Base-by-base conservation (phyloP, 1,140 invertebrate species). In the Drosophila nigrodunni region DNA sequence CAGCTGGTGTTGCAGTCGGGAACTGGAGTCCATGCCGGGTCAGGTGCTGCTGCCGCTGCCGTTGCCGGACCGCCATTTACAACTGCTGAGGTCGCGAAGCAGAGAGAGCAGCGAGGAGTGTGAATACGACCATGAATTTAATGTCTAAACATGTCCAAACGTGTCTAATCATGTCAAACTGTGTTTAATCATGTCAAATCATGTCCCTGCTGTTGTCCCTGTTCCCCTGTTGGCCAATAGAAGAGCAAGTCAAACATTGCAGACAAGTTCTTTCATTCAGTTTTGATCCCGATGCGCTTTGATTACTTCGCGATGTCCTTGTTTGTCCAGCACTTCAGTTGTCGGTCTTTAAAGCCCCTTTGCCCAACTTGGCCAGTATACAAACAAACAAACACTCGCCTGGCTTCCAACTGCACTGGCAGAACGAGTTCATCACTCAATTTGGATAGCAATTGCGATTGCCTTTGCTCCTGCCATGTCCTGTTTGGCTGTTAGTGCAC, bases 311-410 rank as follows among this genome's bases (percentile, higher is more conserved):
- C 60, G 44, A 57, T 66, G 74, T 64, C 66, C 62, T 59, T 82
- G 75, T 82, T 78, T 82, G 80, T 47, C 46, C 34, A 71, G 58
- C 80, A 82, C 80, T 82, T 35, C 8, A 59, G 34, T 25, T 11
- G 18, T 43, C 7, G 34, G 41, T 15, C 39, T 44, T 57, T 21
- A 49, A 49, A 62, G 46, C 52, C 25, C 8, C 21, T 30, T 30
- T 30, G 3, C 25, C 25, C 4, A 30, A 30, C 25, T 30, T 30
- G 25, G 25, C 25, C 25, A 30, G 25, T 2, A 30, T 30, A 30
- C 25, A 30, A 11, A 13, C 54, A 59, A 68, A 35, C 47, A 59
- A 68, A 35, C 47, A 50, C 10, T 50, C 18, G 25, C 25, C 10
- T 11, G 9, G 47, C 47, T 50, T 30, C 47, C 47, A 50, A 25